These are phyloP conservation scores for Hydrochoerus hydrochaeris DNA, from an alignment of 2,113 vertebrate species.

Conservation along the genomic window DNA sequence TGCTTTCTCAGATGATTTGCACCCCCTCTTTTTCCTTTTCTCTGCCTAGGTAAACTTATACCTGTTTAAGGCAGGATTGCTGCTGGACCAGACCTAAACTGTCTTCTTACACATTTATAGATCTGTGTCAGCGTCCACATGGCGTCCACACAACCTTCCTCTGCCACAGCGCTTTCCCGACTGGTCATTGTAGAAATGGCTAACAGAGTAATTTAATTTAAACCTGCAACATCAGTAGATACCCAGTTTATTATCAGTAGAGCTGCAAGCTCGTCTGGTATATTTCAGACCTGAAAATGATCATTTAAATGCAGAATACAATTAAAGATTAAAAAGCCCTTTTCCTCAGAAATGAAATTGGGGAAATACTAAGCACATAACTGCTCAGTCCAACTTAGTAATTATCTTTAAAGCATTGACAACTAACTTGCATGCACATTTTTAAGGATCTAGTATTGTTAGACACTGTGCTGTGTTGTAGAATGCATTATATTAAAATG, in stretches of 20 bases:
- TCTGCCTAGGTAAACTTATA: not conserved
- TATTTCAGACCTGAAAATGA: not conserved
- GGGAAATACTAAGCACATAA: not conserved
- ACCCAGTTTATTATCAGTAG: not conserved
- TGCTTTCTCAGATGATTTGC: constrained; percentile 14
- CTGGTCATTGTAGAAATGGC: not conserved
- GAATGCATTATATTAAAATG: not conserved
- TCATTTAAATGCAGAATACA: not conserved
- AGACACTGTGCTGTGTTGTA: not conserved
- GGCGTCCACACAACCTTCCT: not conserved
- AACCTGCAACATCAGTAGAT: not conserved
- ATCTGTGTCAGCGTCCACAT: not conserved
- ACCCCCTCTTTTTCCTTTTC: not conserved
- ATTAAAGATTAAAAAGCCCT: constrained; percentile 25
- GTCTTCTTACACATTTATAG: not conserved
- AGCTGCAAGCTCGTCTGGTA: not conserved
- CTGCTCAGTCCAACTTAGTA: not conserved
- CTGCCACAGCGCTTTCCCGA: not conserved
- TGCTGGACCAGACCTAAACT: not conserved
- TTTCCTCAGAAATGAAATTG: not conserved
- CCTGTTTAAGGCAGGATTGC: not conserved
- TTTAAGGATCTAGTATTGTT: not conserved
- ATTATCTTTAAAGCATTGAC: constrained; percentile 14
- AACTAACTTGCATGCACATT: constrained; percentile 21
- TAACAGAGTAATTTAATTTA: not conserved